Percentiles rank a stretch among this genome's conserved stretches.
Conservation (phyloP, 2,113 vertebrate species). For the Climacteris rufus region DNA sequence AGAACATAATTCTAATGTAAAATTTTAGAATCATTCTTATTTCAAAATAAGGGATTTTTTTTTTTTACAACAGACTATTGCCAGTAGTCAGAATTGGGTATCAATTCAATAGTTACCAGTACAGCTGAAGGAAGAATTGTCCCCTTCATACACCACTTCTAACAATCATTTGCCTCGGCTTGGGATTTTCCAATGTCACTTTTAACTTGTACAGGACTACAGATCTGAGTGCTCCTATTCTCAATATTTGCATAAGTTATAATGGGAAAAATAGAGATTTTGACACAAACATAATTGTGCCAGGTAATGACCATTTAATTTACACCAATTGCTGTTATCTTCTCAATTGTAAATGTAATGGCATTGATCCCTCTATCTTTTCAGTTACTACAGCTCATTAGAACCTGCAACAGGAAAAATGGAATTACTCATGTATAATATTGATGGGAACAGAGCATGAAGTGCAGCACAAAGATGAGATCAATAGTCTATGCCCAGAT, state of each 20-base stretch:
- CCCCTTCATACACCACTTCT: neutral
- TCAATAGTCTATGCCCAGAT: neutral
- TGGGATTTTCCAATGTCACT: neutral
- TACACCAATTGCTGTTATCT: neutral
- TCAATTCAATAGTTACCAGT: neutral
- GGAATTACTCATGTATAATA: neutral
- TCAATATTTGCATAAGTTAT: neutral
- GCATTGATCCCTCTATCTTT: neutral
- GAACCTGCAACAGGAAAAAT: neutral
- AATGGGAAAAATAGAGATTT: neutral
- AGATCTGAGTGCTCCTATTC: neutral
- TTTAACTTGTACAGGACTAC: neutral
- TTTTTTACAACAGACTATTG: neutral
- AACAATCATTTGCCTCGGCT: neutral
- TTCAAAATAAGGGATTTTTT: neutral
- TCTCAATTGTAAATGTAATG: neutral
- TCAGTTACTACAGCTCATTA: neutral
- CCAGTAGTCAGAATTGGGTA: neutral
- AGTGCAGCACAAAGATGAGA: neutral
- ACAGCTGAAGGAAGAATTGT: neutral
- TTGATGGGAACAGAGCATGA: neutral
- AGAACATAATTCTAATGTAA: neutral
- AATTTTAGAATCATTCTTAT: neutral
- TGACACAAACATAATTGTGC: neutral
- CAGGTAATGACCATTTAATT: neutral